Percentiles rank a stretch among this genome's conserved stretches.
phyloP scores from a whole-genome alignment of 2,113 vertebrate species.

The Pelecanoides urinatrix region DNA sequence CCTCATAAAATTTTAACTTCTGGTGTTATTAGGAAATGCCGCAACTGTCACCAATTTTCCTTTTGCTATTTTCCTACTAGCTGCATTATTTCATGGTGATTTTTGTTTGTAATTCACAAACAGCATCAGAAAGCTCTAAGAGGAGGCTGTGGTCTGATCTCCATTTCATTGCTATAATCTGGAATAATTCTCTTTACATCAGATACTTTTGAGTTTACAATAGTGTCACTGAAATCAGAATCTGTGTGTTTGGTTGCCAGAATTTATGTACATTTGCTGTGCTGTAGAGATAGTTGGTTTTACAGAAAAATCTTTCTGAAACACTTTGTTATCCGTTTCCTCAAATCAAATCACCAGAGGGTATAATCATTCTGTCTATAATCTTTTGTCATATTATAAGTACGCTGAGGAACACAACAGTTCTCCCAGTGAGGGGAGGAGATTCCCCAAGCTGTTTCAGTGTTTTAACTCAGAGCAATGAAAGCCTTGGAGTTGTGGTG shows the following conservation, averaged over 20 bases:
- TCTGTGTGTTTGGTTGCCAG: not conserved
- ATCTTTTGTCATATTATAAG: not conserved
- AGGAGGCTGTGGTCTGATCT: conserved; percentile 7
- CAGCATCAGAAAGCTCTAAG: not conserved
- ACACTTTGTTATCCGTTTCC: not conserved
- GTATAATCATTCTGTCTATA: not conserved
- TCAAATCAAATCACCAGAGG: not conserved
- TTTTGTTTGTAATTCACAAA: conserved; percentile 26
- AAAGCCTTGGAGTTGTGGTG: not conserved
- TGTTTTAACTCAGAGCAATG: not conserved
- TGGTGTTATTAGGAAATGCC: not conserved
- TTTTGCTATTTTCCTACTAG: not conserved
- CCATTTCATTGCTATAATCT: not conserved
- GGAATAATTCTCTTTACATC: conserved; percentile 4
- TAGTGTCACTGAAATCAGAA: not conserved
- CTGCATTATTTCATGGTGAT: not conserved
- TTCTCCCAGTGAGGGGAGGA: not conserved
- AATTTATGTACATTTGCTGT: not conserved
- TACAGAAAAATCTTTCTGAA: conserved; percentile 4
- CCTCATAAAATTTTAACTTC: not conserved
- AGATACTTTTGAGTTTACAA: not conserved
- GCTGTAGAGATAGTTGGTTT: not conserved
- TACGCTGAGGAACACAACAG: not conserved
- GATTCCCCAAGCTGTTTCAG: not conserved
- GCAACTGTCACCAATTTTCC: not conserved